Evolutionary conservation across 2,888 invertebrate genomes (phyloP).

Genomic region (Ceraclea dissimilis): DNA sequence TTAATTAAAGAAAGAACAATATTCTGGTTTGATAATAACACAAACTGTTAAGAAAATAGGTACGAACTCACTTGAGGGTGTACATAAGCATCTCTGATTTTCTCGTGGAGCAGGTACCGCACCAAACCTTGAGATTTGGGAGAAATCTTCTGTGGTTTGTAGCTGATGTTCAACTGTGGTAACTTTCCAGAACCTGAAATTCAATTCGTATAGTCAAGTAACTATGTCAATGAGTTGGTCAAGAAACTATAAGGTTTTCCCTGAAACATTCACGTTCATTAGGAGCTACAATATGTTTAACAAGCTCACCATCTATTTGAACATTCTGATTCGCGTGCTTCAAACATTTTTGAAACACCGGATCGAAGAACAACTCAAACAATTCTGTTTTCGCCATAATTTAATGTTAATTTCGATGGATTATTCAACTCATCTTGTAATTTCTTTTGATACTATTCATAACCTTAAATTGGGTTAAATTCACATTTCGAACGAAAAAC

Average conservation of each 20-base stretch:
- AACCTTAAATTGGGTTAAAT: background rate
- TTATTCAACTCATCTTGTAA: background rate
- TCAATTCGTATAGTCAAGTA: background rate
- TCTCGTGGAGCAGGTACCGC: constrained; percentile 86
- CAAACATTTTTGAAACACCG: constrained; percentile 49
- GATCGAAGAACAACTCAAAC: constrained; percentile 49
- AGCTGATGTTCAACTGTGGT: constrained; percentile 93
- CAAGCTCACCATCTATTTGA: constrained; percentile 37
- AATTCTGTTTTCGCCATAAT: constrained; percentile 47
- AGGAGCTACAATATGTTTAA: constrained; percentile 1
- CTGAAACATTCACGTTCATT: too few relatives aligned
- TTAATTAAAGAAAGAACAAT: background rate
- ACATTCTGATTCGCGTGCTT: constrained; percentile 43
- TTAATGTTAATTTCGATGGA: constrained; percentile 21
- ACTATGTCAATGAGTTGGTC: background rate
- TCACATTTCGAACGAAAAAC: too few relatives aligned
- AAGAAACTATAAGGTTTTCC: background rate
- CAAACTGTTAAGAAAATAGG: background rate
- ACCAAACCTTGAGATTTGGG: constrained; percentile 94
- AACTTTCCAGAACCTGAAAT: constrained; percentile 53
- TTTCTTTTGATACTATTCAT: background rate
- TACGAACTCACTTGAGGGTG: constrained; percentile 72
- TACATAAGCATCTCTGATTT: constrained; percentile 94
- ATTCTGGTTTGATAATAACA: background rate
- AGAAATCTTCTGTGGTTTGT: constrained; percentile 99